Base-by-base conservation (phyloP, 2,797 vertebrate genomes). In the Semaprochilodus insignis region DNA sequence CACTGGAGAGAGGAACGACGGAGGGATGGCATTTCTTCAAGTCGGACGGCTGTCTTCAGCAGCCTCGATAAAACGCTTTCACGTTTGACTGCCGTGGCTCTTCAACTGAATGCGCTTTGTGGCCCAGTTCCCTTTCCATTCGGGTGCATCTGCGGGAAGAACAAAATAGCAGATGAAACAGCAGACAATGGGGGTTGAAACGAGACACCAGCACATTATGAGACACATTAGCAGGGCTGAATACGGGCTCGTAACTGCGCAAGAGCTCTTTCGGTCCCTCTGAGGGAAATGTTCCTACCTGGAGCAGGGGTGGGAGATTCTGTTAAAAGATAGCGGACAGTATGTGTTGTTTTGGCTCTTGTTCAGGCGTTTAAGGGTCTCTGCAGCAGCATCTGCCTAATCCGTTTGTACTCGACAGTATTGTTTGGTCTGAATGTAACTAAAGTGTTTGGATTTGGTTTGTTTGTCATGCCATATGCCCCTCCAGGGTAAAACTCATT, bases 151-250 rank as follows among this genome's bases (percentile, higher is more conserved):
- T 59, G 19, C 69, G 44, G 62, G n/a, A 79, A 59, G n/a, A 74
- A 81, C 86, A 87, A 84, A 77, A 84, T 74, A 80, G 83, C 73
- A 86, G 75, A 76, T 78, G 83, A 79, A 69, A 62, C 62, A 52
- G 55, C 72, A 62, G 55, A 91, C 89, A 91, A 93, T 92, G 44
- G 83, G 88, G 67, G 62, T 13, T 80, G 93, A 91, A 94, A 94
- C 78, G 83, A 88, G 92, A 93, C 92, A 94, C 91, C 92, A 63
- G 82, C 40, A 89, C 77, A 91, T 93, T 93, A 90, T 92, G 85
- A 87, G 82, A 70, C 78, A 81, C 86, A 86, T 90, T 86, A 89
- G 84, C 80, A 78, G 44, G 71, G 77, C 82, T 52, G 82, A 86
- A 85, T 65, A 81, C 81, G 85, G 63, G 88, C 90, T 66, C 40